Evolutionary conservation across 1,140 invertebrate genomes (phyloP).

Genomic region (Polyergus mexicanus): DNA sequence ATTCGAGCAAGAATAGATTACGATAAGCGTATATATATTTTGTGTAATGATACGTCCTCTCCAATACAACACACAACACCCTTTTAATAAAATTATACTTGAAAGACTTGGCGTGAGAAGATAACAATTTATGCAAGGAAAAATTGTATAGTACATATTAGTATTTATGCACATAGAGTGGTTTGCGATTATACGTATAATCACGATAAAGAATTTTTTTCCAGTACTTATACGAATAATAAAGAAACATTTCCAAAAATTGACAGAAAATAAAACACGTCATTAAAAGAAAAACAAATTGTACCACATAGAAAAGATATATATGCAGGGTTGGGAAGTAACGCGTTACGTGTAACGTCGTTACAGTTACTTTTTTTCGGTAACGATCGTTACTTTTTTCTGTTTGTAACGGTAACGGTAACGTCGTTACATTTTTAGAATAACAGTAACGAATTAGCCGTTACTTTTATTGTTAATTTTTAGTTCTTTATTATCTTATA

Average conservation of each 20-base stretch:
- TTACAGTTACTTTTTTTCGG: too few species aligned
- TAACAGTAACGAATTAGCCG: too few species aligned
- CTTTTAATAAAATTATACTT: neutral
- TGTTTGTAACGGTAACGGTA: too few species aligned
- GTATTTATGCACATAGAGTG: too few species aligned
- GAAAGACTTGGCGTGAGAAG: neutral
- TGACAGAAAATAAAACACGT: neutral
- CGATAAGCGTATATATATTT: neutral
- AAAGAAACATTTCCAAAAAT: neutral
- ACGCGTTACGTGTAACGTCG: too few species aligned
- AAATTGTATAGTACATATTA: neutral
- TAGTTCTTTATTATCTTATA: too few species aligned
- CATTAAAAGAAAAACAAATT: constrained; percentile 9
- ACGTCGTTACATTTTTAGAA: too few species aligned
- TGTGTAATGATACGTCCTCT: neutral
- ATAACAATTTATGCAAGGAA: neutral
- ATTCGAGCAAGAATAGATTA: neutral
- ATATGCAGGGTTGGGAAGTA: too few species aligned
- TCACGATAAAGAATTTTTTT: neutral
- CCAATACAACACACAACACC: neutral
- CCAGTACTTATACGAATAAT: too few species aligned
- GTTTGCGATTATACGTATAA: too few species aligned
- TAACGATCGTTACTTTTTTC: too few species aligned
- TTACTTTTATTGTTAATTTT: too few species aligned
- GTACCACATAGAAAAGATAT: neutral